Base-by-base conservation (phyloP, 53 echinoderm and acorn worm species). In the Henricia sp. region DNA sequence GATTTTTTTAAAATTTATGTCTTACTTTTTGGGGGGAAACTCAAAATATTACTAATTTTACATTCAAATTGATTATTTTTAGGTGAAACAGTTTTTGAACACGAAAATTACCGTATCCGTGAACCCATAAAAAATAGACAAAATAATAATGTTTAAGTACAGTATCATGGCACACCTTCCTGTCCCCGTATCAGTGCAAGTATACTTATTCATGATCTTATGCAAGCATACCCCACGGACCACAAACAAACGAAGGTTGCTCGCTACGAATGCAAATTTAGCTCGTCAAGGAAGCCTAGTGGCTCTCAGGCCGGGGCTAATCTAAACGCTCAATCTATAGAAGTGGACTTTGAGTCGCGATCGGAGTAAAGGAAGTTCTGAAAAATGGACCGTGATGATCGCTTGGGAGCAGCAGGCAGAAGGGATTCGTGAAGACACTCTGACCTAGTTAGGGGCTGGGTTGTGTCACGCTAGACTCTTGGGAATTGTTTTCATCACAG, bases 351-450 rank as follows among this genome's bases (percentile, higher is more conserved):
- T 76, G 76, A 39, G 41, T 57, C 76, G 8, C 39, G 26, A 38
- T 40, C 37, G 28, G 37, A 12, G 30, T 35, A 42, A 56, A 25
- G 21, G 76, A n/a, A 30, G 17, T 63, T 30, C 64, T 1, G 64
- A 63, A 76, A 58, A 76, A 40, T 58, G 59, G 76, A 76, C 48
- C n/a, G n/a, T 54, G 73, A 76, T 41, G 26, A 29, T 42, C 59
- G 59, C 76, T 76, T 26, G 59, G 76, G 59, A 25, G 3, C 30
- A 2, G 76, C 12, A 2, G 29, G 57, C 39, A 76, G 59, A 21
- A 76, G 27, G 27, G 59, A 26, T 57, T 57, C 41, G 59, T 76
- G 76, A 59, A 59, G 59, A 38, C 76, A 76, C 76, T 76, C 59
- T 76, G 76, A 76, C 76, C 76, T 58, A 76, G 58, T 76, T 59